A percentile compares a stretch with the other conserved stretches of the same genome.
These are phyloP conservation scores for Conomelus anceps DNA, from an alignment of 2,888 invertebrate genomes.

Conservation along the genomic window DNA sequence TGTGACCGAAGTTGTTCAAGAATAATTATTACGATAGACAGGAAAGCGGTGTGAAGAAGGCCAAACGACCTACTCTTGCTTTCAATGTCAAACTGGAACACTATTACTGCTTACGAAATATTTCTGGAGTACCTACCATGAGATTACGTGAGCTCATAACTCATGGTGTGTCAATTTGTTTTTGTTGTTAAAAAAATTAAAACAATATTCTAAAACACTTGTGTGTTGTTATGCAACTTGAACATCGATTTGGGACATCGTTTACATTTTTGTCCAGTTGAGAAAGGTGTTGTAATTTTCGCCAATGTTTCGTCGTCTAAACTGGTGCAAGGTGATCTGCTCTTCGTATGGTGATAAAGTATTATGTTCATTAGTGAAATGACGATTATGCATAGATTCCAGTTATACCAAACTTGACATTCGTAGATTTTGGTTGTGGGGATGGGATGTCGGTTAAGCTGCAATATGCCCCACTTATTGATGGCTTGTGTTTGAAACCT, in stretches of 20 bases:
- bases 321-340: background rate
- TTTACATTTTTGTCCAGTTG: background rate
- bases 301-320: background rate
- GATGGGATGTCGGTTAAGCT: background rate
- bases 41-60: background rate
- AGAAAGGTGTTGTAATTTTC: background rate
- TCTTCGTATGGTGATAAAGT: background rate
- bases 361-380: background rate
- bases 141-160: background rate
- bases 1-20: background rate
- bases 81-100: background rate
- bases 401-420: background rate
- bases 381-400: background rate
- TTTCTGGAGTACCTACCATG: background rate
- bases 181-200: background rate
- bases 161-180: background rate
- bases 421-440: background rate
- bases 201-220: background rate
- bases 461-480: background rate
- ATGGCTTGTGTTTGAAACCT: background rate
- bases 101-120: background rate
- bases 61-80: background rate
- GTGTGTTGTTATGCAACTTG: background rate
- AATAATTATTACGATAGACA: background rate
- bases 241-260: background rate